Percentiles rank a stretch among this genome's conserved stretches.
These are phyloP conservation scores for Silurus meridionalis DNA, from an alignment of 2,113 vertebrate species.

Conservation along the genomic window DNA sequence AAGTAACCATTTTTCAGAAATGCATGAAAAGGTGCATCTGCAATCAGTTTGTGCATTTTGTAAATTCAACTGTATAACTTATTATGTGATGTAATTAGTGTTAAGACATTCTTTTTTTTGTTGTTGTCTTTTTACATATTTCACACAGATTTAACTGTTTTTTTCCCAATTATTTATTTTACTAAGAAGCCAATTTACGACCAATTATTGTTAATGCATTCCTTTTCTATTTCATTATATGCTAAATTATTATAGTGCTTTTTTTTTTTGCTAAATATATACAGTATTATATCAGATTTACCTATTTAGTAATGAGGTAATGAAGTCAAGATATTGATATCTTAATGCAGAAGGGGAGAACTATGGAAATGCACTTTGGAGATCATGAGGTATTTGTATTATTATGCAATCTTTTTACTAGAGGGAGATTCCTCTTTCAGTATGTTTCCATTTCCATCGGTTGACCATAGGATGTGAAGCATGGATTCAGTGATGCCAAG, in stretches of 20 bases:
- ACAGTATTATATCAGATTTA: conserved; percentile 4
- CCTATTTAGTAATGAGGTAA: conserved; percentile 21
- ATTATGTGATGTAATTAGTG: conserved; percentile 36
- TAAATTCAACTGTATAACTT: conserved; percentile 46
- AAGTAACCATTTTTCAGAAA: conserved; percentile 37
- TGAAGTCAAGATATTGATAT: neutral
- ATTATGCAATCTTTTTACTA: conserved; percentile 57
- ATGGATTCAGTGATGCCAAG: conserved; percentile 37
- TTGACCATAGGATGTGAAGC: conserved; percentile 22
- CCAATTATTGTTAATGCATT: conserved; percentile 12
- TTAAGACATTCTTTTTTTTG: conserved; percentile 23
- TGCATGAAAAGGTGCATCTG: conserved; percentile 42
- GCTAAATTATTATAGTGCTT: conserved; percentile 3
- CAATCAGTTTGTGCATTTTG: conserved; percentile 40
- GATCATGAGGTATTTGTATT: conserved; percentile 48
- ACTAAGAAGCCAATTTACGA: conserved; percentile 25
- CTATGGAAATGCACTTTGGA: conserved; percentile 53
- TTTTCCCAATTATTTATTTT: conserved; percentile 13
- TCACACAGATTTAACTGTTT: conserved; percentile 21
- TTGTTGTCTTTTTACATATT: conserved; percentile 11
- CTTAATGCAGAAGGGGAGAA: neutral
- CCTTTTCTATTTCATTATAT: conserved; percentile 3
- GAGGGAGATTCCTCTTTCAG: conserved; percentile 16
- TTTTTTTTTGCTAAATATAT: neutral
- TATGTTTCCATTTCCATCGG: conserved; percentile 28